Base-by-base conservation (phyloP, 2,113 vertebrate species). In the Sitta europaea region DNA sequence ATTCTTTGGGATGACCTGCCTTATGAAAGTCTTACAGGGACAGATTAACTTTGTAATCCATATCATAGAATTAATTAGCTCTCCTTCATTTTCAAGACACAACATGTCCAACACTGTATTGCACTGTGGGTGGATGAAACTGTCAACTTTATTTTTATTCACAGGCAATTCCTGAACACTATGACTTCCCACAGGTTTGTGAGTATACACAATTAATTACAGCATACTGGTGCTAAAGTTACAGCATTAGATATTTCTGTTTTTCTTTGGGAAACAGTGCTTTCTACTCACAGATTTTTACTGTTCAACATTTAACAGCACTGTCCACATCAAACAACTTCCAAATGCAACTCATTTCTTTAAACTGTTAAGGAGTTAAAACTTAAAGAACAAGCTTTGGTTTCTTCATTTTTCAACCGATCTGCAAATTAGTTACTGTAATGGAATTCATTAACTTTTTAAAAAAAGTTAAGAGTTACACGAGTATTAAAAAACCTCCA, bases 81-180 rank as follows among this genome's bases (percentile, higher is more conserved):
- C 40, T 88, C 29, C 19, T 33, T 68, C 28, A 54, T 71, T 78
- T 90, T 80, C 51, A 81, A 87, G 48, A 91, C 20, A 61, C 11
- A 57, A 76, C 13, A 74, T 23, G 13, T n/a, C 25, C 57, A 79
- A 91, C 55, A 29, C 18, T 40, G 5, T 16, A 28, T 14, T 82
- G 33, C 9, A 65, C 55, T 40, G 40, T 33, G 82, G 63, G 73
- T 16, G 71, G 48, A 86, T 63, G 43, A 80, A 84, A 84, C 47
- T 16, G 31, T 77, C 70, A 92, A 76, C 48, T 94, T 97, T 84
- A 80, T 86, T 95, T 95, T 92, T 90, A 88, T 91, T 94, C 88
- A 94, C 54, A 95, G 83, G 59, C 35, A 77, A 48, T 31, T 93
- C 45, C 55, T 77, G 70, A 78, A 68, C n/a, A 73, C 40, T 40